Conservation (phyloP, 2,888 invertebrate genomes). For the Argyresthia albistria region DNA sequence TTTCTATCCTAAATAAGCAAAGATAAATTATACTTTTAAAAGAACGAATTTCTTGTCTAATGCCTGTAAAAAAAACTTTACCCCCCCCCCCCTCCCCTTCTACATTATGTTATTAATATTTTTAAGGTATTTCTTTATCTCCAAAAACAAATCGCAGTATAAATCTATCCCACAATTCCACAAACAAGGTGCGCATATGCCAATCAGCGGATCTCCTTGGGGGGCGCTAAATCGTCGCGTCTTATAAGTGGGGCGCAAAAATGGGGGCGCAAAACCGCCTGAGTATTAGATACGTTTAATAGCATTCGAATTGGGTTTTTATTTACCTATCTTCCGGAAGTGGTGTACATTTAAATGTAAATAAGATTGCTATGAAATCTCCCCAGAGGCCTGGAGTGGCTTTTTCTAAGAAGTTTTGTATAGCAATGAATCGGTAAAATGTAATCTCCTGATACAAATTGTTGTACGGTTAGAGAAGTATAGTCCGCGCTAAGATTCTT, state of each 20-base stretch:
- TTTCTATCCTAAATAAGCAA: too few relatives aligned
- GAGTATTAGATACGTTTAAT: slow-evolving; percentile 26
- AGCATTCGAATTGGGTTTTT: slow-evolving; percentile 54
- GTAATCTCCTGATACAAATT: too few relatives aligned
- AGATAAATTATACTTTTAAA: too few relatives aligned
- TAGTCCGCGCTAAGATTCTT: too few relatives aligned
- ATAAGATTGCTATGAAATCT: slow-evolving; percentile 22
- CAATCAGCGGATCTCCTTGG: slow-evolving; percentile 24
- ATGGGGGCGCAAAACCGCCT: neutral
- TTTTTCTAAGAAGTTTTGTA: slow-evolving; percentile 16
- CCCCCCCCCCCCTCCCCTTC: too few relatives aligned
- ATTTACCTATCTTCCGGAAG: slow-evolving; percentile 46
- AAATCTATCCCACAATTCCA: neutral
- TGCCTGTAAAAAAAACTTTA: too few relatives aligned
- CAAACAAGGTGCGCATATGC: slow-evolving; percentile 37
- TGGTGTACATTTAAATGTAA: slow-evolving; percentile 46
- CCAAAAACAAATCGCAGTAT: too few relatives aligned
- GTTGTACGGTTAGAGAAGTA: too few relatives aligned
- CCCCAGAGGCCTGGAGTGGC: slow-evolving; percentile 11
- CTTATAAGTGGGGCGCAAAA: slow-evolving; percentile 17
- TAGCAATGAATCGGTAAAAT: too few relatives aligned
- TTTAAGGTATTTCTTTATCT: too few relatives aligned
- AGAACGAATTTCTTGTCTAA: too few relatives aligned
- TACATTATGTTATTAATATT: too few relatives aligned
- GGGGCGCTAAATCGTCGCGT: slow-evolving; percentile 15